Evolutionary conservation across 2,797 vertebrate species (phyloP).

Genomic region (Lepilemur ruficaudatus): DNA sequence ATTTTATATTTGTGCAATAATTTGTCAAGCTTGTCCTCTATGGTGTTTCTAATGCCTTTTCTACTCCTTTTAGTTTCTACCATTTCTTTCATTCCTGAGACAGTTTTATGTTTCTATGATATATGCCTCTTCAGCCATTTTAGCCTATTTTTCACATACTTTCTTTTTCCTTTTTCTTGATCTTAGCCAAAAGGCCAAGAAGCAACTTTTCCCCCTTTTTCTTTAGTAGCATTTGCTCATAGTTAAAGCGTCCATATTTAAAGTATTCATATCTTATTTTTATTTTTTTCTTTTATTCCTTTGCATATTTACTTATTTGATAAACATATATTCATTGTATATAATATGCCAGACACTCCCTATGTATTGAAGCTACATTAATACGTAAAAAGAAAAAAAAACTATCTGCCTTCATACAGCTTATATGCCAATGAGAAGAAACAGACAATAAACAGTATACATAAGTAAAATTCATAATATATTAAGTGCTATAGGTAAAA

Average conservation of each 20-base stretch:
- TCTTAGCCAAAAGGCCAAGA: too few species aligned
- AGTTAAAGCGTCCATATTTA: background rate
- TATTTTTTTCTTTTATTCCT: background rate
- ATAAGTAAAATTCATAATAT: background rate
- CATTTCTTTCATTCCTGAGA: background rate
- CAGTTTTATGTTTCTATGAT: background rate
- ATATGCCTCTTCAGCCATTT: background rate
- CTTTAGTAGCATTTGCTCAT: background rate
- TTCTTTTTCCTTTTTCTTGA: too few species aligned
- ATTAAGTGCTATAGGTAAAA: background rate
- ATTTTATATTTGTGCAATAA: background rate
- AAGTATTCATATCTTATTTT: background rate
- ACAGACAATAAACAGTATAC: background rate
- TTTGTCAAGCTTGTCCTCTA: background rate
- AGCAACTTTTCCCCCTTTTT: background rate
- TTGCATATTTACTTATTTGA: background rate
- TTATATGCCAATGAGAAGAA: background rate
- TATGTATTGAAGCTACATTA: background rate
- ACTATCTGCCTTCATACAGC: background rate
- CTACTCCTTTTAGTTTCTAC: background rate
- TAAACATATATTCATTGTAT: background rate
- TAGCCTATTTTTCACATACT: background rate
- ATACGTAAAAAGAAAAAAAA: background rate
- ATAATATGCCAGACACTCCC: background rate
- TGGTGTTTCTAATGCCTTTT: background rate